Conservation (phyloP, 2,888 invertebrate species). For the Dynastes tityus region DNA sequence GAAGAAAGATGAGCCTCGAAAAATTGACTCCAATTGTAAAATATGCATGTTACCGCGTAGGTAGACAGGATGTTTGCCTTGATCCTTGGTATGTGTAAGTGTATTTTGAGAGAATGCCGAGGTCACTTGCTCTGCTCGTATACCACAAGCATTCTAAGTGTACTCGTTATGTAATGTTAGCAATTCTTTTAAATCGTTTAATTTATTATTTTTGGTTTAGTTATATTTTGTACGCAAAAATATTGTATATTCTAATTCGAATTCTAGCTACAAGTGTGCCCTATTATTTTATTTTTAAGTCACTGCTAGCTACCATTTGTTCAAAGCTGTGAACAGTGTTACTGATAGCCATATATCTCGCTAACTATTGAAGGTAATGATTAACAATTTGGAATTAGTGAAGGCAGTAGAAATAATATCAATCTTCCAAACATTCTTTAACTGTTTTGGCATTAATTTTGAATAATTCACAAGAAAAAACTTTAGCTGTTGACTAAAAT, state of each 20-base stretch:
- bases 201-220: background rate
- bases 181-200: too few species aligned
- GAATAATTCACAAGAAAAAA: too few species aligned
- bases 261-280: background rate
- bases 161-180: too few species aligned
- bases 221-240: background rate
- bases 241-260: too few species aligned
- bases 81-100: background rate
- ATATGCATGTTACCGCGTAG: conserved; percentile 25
- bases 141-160: too few species aligned
- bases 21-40: conserved; percentile 18
- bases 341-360: too few species aligned
- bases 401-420: too few species aligned
- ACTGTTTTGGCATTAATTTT: background rate
- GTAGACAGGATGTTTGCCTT: background rate
- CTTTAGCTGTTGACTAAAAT: too few species aligned
- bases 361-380: too few species aligned
- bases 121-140: background rate
- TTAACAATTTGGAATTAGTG: too few species aligned
- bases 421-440: background rate
- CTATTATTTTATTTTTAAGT: background rate
- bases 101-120: conserved; percentile 9
- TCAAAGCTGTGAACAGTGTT: too few species aligned
- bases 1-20: conserved; percentile 22
- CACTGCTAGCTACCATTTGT: too few species aligned